Evolutionary conservation across 2,797 vertebrate species (phyloP).

Genomic region (Crypturellus tataupa): DNA sequence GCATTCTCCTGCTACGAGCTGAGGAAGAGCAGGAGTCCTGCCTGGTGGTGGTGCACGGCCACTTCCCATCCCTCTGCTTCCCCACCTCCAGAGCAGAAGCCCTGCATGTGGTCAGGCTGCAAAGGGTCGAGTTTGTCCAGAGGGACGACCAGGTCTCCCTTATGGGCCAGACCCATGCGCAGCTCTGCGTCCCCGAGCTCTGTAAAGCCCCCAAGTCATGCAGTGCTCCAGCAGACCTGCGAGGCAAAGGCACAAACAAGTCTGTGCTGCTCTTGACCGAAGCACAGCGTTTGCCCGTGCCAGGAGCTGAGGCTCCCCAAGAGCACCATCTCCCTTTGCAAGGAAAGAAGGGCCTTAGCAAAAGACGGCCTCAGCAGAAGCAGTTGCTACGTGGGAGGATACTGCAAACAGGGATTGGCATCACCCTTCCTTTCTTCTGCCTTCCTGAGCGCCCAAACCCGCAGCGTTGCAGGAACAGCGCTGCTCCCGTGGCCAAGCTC

Average conservation of each 20-base stretch:
- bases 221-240: neutral
- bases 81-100: neutral
- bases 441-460: conserved; percentile 53
- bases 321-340: conserved; percentile 49
- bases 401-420: conserved; percentile 74
- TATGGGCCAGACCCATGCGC: neutral
- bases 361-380: conserved; percentile 75
- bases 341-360: conserved; percentile 68
- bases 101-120: neutral
- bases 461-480: neutral
- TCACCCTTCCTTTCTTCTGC: conserved; percentile 48
- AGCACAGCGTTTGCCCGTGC: conserved; percentile 11
- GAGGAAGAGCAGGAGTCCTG: neutral
- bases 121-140: neutral
- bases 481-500: neutral
- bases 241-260: conserved; percentile 29
- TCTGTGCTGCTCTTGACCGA: conserved; percentile 24
- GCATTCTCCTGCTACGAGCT: rapidly evolving
- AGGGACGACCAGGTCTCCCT: neutral
- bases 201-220: rapidly evolving
- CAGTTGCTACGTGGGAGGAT: conserved; percentile 72
- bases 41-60: rapidly evolving
- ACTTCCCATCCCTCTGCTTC: neutral
- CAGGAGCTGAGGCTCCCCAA: conserved; percentile 10
- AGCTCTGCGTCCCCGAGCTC: neutral